Evolutionary conservation across 2,888 invertebrate species (phyloP).

Genomic region (Fissipunctia ypsillon): DNA sequence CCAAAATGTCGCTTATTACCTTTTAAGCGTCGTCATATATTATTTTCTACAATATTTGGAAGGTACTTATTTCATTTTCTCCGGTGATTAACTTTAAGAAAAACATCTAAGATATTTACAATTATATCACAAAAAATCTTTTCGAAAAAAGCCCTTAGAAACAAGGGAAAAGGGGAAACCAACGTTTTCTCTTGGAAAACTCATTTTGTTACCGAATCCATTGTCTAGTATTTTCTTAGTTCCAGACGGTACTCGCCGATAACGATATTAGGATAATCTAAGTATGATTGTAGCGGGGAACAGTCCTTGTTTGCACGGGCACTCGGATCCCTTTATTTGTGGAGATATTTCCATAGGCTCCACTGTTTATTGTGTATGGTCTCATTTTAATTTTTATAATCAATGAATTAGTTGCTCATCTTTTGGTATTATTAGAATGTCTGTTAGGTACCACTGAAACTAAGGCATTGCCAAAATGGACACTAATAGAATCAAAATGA

Average conservation of each 20-base stretch:
- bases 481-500: no score
- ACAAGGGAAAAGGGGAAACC: neutral
- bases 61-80: conserved; percentile 7
- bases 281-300: conserved; percentile 79
- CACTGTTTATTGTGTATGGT: neutral
- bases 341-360: conserved; percentile 34
- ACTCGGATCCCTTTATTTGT: conserved; percentile 37
- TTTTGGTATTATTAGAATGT: neutral
- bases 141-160: neutral
- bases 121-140: neutral
- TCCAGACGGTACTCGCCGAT: conserved; percentile 66
- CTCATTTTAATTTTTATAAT: conserved; percentile 28
- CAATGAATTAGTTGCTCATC: neutral
- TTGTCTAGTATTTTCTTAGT: conserved; percentile 31
- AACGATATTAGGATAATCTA: conserved; percentile 83
- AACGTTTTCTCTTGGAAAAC: neutral
- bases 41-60: conserved; percentile 8
- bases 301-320: conserved; percentile 65
- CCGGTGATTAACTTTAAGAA: neutral
- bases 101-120: neutral
- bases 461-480: neutral
- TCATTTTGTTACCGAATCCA: conserved; percentile 62
- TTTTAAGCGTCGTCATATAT: no score
- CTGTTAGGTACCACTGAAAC: neutral
- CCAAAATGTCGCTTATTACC: no score